Percentiles rank a stretch among this genome's conserved stretches.
Conservation (phyloP, 2,113 vertebrate species). For the Aspidoscelis tigris region DNA sequence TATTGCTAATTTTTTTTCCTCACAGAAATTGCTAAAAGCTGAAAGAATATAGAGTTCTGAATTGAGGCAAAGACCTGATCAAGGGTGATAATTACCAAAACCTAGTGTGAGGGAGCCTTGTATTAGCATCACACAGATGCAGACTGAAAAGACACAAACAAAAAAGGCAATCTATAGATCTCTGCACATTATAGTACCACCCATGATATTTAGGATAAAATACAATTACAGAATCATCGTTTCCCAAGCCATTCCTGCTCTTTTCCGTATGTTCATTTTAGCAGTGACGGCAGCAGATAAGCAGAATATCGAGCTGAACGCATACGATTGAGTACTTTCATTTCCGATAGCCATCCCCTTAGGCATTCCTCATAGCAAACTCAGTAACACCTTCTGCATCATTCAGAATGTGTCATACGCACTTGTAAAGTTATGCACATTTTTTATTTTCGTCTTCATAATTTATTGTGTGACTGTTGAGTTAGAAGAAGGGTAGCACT, state of each 20-base stretch:
- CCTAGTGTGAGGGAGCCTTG: neutral
- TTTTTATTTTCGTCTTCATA: slow-evolving; percentile 30
- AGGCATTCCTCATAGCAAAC: slow-evolving; percentile 4
- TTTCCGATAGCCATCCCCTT: neutral
- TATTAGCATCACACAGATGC: neutral
- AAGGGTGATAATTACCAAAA: neutral
- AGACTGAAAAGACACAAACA: neutral
- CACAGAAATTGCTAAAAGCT: neutral
- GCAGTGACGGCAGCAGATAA: neutral
- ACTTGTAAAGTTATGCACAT: neutral
- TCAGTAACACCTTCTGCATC: slow-evolving; percentile 22
- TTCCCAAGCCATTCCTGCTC: neutral
- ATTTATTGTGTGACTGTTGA: slow-evolving; percentile 23
- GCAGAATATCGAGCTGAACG: neutral
- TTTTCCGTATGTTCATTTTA: slow-evolving; percentile 7
- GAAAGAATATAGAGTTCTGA: neutral
- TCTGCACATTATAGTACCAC: neutral
- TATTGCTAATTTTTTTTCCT: neutral
- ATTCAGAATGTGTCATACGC: neutral
- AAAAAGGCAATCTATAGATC: neutral
- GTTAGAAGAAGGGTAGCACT: neutral
- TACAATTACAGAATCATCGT: neutral
- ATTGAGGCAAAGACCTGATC: neutral
- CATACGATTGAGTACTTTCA: neutral
- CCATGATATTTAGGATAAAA: neutral